Conservation (phyloP, 2,888 invertebrate species). For the Odontomyia ornata region DNA sequence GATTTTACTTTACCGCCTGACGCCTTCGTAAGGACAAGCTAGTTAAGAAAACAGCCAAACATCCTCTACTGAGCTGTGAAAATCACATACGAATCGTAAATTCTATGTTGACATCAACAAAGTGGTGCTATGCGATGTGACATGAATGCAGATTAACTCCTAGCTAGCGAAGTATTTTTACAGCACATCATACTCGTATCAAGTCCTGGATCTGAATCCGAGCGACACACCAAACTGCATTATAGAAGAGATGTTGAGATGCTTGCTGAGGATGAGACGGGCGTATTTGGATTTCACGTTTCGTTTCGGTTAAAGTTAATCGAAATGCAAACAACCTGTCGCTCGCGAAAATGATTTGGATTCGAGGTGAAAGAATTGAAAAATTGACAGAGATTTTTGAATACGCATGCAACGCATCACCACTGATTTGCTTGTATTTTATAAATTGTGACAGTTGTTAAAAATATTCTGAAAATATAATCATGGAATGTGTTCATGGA, state of each 20-base stretch:
- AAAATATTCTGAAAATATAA: too few species aligned
- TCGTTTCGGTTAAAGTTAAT: not conserved
- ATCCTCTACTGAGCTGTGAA: not conserved
- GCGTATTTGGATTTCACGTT: not conserved
- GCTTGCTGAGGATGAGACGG: too few species aligned
- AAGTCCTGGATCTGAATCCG: not conserved
- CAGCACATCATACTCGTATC: not conserved
- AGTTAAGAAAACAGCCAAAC: not conserved
- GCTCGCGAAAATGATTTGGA: not conserved
- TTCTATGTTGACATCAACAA: constrained; percentile 9
- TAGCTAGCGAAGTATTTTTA: not conserved
- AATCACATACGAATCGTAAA: not conserved
- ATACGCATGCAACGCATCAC: too few species aligned
- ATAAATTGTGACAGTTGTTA: too few species aligned
- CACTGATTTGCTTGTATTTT: too few species aligned
- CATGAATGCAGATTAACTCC: constrained; percentile 12
- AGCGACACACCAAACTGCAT: too few species aligned
- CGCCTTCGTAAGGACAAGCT: not conserved
- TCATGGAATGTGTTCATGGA: too few species aligned
- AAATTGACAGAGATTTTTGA: not conserved
- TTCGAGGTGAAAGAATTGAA: not conserved
- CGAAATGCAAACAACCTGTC: constrained; percentile 18
- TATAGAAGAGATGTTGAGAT: too few species aligned
- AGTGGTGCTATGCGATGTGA: constrained; percentile 20
- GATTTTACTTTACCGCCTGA: not conserved